Evolutionary conservation across 2,113 vertebrate species (phyloP), one percentile per base, ranked within the genome.

Genomic region (Callipepla squamata): DNA sequence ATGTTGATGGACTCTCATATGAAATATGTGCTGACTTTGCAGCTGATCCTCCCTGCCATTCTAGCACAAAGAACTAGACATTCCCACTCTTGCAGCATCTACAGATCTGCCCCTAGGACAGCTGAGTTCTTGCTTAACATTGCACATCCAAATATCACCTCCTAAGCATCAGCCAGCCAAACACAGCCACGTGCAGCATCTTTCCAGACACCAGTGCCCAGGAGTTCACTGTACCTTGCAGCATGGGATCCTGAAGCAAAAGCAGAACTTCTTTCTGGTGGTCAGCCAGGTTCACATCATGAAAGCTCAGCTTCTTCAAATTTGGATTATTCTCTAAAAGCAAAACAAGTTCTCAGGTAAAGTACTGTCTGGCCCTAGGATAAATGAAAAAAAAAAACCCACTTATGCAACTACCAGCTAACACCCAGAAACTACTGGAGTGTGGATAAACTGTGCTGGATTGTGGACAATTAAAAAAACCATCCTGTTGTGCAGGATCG

Each of bases 241-340:
- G 96, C 88, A 95, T 38, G 3, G 98, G 97, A 87, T 97, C 97
- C 89, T 97, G 97, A 81, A 99, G 96, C 79, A 99, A 96, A 85
- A 97, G 95, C 75, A 98, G 95, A 96, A 99, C 98, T 94, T 98
- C 98, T 7, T 92, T 97, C 75, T 98, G 98, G 91, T 98, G 97
- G 38, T 98, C 97, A 38, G 98, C 96, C 81, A 99, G 96, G 92
- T 98, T 99, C 83, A 98, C 96, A 75, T 99, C 98, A 14, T 98
- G 98, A 92, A 99, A 97, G 67, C 96, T 97, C 77, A 99, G 94
- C 65, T 96, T 97, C 93, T 97, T 98, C 94, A 99, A 90, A 50
- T 89, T 45, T 42, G 94, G 92, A 91, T 98, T 98, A 53, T 73
- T 97, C 58, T 98, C 98, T 99, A 68, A 51, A 93, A 96, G 50